Evolutionary conservation across 2,888 invertebrate species (phyloP), one percentile per base, ranked within the genome.

Genomic region (Neocrepidodera transversa): DNA sequence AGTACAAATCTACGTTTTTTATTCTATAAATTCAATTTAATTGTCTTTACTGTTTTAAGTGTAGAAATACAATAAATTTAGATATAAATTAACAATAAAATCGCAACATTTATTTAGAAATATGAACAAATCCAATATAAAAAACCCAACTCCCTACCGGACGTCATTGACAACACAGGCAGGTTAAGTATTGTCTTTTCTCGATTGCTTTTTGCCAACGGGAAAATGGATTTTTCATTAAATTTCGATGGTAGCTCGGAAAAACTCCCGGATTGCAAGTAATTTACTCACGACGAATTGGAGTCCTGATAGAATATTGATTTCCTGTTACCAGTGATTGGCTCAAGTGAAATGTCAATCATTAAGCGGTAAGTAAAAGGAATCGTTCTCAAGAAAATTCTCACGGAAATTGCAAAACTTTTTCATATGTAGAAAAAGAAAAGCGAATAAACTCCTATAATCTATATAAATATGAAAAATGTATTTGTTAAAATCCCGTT

Each of bases 131-230:
- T n/a, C n/a, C n/a, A n/a, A n/a, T n/a, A n/a, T n/a, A n/a, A n/a
- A n/a, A n/a, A n/a, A n/a, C n/a, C n/a, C n/a, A n/a, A n/a, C n/a
- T n/a, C 23, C 3, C 23, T 6, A 11, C 3, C 4, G 11, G 2
- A 32, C 32, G 32, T 4, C 13, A 32, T 32, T 32, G 32, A 11
- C 11, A 32, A 8, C 6, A 20, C 4, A 40, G 18, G 13, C 62
- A 62, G 60, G 63, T 73, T 70, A 68, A 78, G 77, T 79, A 78
- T 78, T 79, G 72, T 76, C 71, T 74, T 76, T 76, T 68, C 76
- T 72, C 76, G 78, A 78, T 78, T 78, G 77, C 75, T 67, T 67
- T 68, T 68, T 67, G 60, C 65, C 35, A 54, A 16, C 36, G 23
- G 43, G 43, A 65, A 70, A 75, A 74, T 75, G 74, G 76, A 76